Evolutionary conservation across 2,797 vertebrate species (phyloP).

Genomic region (Myoxocephalus aenaeus): DNA sequence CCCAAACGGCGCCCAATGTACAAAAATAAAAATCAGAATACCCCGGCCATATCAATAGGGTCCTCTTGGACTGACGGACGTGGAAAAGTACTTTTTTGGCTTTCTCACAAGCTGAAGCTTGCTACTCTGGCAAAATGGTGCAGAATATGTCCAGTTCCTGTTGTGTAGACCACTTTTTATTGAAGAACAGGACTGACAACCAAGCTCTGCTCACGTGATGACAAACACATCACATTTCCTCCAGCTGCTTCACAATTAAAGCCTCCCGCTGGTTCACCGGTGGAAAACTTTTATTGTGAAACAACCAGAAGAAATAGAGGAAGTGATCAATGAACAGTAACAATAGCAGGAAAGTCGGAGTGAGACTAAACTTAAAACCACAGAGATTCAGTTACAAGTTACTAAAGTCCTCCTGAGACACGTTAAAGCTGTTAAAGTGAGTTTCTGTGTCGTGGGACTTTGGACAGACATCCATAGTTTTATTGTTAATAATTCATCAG

Average conservation of each 20-base stretch:
- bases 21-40: too few species aligned
- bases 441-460: not conserved
- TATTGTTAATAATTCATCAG: not conserved
- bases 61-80: too few species aligned
- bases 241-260: too few species aligned
- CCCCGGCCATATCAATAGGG: too few species aligned
- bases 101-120: not conserved
- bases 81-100: not conserved
- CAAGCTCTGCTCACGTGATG: too few species aligned
- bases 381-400: not conserved
- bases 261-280: too few species aligned
- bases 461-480: not conserved
- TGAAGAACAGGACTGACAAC: not conserved
- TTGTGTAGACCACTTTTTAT: not conserved
- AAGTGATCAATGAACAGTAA: not conserved
- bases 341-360: not conserved
- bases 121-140: not conserved
- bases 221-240: too few species aligned
- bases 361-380: not conserved
- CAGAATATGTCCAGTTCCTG: not conserved
- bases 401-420: not conserved
- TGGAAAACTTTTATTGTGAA: conserved; percentile 15
- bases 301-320: not conserved
- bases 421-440: not conserved
- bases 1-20: too few species aligned